Evolutionary conservation across 2,888 invertebrate genomes (phyloP).

Genomic region (Drosophila paracracens): DNA sequence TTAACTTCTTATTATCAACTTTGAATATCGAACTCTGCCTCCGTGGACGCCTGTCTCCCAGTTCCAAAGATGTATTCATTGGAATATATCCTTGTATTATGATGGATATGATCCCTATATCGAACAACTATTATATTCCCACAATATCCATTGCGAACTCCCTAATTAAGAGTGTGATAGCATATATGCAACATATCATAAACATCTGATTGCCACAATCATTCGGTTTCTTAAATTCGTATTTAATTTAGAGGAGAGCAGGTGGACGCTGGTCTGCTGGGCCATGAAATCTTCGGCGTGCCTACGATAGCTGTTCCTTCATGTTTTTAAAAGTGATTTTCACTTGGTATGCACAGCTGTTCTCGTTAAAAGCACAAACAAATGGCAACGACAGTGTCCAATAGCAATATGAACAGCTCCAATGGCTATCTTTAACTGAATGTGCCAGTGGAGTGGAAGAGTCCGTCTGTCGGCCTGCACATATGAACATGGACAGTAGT

Average conservation of each 20-base stretch:
- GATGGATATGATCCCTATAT: background rate
- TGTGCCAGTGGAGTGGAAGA: slow-evolving; percentile 15
- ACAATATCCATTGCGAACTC: background rate
- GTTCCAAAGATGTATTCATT: background rate
- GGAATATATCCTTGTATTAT: background rate
- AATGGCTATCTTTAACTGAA: slow-evolving; percentile 7
- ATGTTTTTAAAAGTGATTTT: slow-evolving; percentile 70
- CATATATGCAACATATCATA: background rate
- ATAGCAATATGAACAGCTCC: slow-evolving; percentile 2
- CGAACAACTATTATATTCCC: background rate
- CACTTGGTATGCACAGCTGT: slow-evolving; percentile 64
- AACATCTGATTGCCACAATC: background rate
- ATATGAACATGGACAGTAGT: slow-evolving; percentile 37
- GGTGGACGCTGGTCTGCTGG: background rate
- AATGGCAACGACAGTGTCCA: slow-evolving; percentile 21
- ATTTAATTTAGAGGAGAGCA: background rate
- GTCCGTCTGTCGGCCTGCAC: slow-evolving; percentile 11
- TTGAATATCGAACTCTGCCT: background rate
- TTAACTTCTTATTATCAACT: background rate
- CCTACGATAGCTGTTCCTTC: background rate
- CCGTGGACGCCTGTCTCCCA: background rate
- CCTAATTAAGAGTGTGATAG: background rate
- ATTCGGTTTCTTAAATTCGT: background rate
- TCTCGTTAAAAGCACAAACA: slow-evolving; percentile 74
- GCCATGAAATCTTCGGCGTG: background rate